Base-by-base conservation (phyloP, 2,888 invertebrate genomes). In the Calliopum simillimum region DNA sequence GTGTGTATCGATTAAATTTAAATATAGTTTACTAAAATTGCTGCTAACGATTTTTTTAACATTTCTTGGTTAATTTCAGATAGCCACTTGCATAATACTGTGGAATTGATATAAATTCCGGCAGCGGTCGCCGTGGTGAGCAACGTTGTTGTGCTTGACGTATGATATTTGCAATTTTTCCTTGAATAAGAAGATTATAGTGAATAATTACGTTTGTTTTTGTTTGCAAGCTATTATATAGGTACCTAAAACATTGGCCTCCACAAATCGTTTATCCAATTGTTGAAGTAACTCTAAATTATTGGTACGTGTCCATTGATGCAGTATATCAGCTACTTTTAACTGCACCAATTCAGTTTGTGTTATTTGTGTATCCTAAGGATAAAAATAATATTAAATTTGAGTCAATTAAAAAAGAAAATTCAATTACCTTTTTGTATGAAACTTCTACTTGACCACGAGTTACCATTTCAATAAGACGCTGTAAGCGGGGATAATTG, bases 61-160 rank as follows among this genome's bases (percentile, higher is more conserved):
- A 81, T 76, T 81, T 82, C 74, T 82, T 84, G 70, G 82, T 81
- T 76, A 85, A 79, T 73, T 78, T 82, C 71, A 86, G 78, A 79
- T 82, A 84, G 69, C 86, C 86, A 78, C 80, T 78, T 70, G 79
- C 79, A 76, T 86, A 86, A 82, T 85, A 86, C 81, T 86, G 86
- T 71, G 86, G 86, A 80, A 86, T 85, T 77, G 81, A 77, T 71
- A 86, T 80, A 76, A 79, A 79, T 69, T 85, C 85, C 49, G 83
- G 80, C 74, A 84, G 68, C 51, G 79, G 78, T 33, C 79, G 80
- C 8, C 79, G 78, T 58, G 76, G 71, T 62, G 72, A 73, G 71
- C 72, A 76, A 77, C 77, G 79, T 69, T 78, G 81, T 71, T 80
- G 82, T 62, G 82, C 82, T 73, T 86, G 85, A 19, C 86, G 79